Evolutionary conservation across 2,888 invertebrate species (phyloP).

Genomic region (Mimumesa dahlbomi): DNA sequence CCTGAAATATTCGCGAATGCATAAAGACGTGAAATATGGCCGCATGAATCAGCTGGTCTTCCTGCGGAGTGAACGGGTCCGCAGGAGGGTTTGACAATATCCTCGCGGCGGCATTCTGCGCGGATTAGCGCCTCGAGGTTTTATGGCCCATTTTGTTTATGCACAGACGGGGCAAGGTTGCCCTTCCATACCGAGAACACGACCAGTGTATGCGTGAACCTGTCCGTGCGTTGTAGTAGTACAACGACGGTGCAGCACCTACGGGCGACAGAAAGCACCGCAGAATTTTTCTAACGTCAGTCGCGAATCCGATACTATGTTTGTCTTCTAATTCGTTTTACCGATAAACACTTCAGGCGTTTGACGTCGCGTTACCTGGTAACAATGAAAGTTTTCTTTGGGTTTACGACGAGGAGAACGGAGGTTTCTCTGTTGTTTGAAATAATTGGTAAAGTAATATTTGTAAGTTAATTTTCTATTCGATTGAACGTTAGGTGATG

Average conservation of each 20-base stretch:
- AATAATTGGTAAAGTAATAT: too few relatives aligned
- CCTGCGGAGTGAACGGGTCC: constrained; percentile 66
- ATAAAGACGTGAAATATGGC: constrained; percentile 75
- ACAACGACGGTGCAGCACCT: constrained; percentile 11
- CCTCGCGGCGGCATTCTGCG: constrained; percentile 69
- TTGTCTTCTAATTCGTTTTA: background rate
- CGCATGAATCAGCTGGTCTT: constrained; percentile 74
- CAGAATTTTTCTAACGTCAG: constrained; percentile 33
- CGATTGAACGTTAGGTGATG: too few relatives aligned
- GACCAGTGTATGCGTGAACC: constrained; percentile 18
- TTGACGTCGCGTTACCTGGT: background rate
- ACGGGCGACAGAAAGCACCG: constrained; percentile 20
- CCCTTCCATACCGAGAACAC: constrained; percentile 25
- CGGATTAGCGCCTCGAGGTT: constrained; percentile 69
- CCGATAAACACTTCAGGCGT: background rate
- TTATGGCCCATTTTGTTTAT: constrained; percentile 68
- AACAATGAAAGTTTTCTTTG: background rate
- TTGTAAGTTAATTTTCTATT: too few relatives aligned
- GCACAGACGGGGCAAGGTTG: constrained; percentile 69
- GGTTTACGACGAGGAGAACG: background rate
- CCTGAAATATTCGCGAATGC: constrained; percentile 73
- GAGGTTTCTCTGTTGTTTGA: too few relatives aligned
- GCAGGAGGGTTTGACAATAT: constrained; percentile 74
- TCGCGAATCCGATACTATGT: constrained; percentile 29
- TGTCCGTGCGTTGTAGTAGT: constrained; percentile 3